Percentiles rank a stretch among this genome's conserved stretches.
These are phyloP conservation scores for Adrianichthys oophorus DNA, from an alignment of 2,797 vertebrate genomes.

Conservation along the genomic window DNA sequence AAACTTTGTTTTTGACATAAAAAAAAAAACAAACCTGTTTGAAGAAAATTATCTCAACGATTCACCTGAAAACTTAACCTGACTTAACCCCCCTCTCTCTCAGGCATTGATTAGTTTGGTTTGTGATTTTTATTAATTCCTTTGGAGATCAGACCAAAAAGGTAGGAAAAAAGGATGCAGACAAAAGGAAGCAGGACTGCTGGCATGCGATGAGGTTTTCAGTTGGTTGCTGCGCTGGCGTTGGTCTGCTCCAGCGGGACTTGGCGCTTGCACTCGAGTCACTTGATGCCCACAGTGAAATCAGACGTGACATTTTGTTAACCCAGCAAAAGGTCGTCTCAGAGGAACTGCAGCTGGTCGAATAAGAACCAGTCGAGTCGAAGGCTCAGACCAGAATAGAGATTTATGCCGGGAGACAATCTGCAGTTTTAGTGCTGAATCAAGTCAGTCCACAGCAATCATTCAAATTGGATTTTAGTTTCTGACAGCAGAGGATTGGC, in stretches of 20 bases:
- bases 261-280: slow-evolving; percentile 36
- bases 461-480: slow-evolving; percentile 18
- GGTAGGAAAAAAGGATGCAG: neutral
- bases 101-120: neutral
- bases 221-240: slow-evolving; percentile 24
- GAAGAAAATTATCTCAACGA: no score
- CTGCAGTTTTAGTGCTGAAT: slow-evolving; percentile 19
- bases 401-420: slow-evolving; percentile 25
- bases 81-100: no score
- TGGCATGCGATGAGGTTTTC: slow-evolving; percentile 3
- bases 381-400: slow-evolving; percentile 13
- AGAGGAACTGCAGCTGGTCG: slow-evolving; percentile 50
- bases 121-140: neutral
- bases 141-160: no score
- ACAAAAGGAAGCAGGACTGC: slow-evolving; percentile 7
- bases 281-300: slow-evolving; percentile 54
- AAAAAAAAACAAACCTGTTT: no score
- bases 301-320: slow-evolving; percentile 69
- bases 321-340: slow-evolving; percentile 58
- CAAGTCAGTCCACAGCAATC: slow-evolving; percentile 3
- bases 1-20: neutral
- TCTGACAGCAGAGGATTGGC: neutral
- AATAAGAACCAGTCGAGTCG: slow-evolving; percentile 37
- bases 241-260: slow-evolving; percentile 33
- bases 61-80: no score